These are phyloP conservation scores for Dromas ardeola DNA, from an alignment of 2,113 vertebrate genomes.

Conservation along the genomic window DNA sequence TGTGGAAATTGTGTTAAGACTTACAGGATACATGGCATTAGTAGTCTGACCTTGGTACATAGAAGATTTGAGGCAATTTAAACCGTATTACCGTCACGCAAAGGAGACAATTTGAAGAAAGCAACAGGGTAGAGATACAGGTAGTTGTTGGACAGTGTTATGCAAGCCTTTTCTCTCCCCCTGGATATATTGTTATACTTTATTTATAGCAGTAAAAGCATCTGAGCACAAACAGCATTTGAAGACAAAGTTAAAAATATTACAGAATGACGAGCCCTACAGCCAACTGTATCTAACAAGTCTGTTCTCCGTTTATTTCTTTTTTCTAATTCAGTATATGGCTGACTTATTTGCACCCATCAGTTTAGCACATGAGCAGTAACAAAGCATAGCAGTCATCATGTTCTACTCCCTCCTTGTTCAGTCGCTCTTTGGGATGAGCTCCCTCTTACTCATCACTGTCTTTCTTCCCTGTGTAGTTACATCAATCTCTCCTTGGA, in stretches of 20 bases:
- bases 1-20: neutral
- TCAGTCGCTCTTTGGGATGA: neutral
- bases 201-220: constrained; percentile 22
- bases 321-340: neutral
- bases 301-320: neutral
- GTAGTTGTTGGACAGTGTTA: neutral
- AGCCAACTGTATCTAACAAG: neutral
- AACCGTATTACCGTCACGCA: neutral
- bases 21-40: neutral
- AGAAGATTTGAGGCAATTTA: neutral
- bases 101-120: neutral
- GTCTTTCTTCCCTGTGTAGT: neutral
- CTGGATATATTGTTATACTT: neutral
- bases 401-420: neutral
- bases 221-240: neutral
- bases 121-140: neutral
- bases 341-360: neutral
- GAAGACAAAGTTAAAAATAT: constrained; percentile 6
- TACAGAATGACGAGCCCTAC: neutral
- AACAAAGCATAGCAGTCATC: neutral
- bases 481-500: neutral
- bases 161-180: neutral
- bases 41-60: neutral
- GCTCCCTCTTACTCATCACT: neutral
- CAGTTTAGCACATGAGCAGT: neutral